Percentiles rank a stretch among this genome's conserved stretches.
phyloP scores from a whole-genome alignment of 2,113 vertebrate species.

The Rutilus rutilus region DNA sequence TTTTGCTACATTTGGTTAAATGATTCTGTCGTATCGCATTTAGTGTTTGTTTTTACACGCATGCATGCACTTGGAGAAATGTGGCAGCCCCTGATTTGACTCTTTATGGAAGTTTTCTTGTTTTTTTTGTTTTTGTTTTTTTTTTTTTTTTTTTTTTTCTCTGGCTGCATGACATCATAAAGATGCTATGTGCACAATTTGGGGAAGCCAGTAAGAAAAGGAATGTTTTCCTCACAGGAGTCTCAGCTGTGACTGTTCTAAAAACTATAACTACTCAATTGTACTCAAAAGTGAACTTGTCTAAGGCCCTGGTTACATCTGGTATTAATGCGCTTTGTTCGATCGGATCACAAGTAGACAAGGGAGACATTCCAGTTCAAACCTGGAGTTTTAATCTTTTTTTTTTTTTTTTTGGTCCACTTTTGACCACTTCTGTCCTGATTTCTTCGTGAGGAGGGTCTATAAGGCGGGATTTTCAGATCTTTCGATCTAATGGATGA shows the following conservation, averaged over 20 bases:
- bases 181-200: conserved; percentile 31
- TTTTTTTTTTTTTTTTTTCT: background rate
- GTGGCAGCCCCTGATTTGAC: background rate
- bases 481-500: too few species aligned
- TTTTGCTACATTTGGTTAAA: background rate
- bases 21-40: background rate
- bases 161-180: conserved; percentile 43
- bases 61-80: background rate
- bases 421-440: too few species aligned
- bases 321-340: too few species aligned
- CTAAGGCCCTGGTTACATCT: too few species aligned
- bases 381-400: too few species aligned
- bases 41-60: background rate
- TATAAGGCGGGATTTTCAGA: too few species aligned
- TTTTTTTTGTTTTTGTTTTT: background rate
- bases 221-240: background rate
- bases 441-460: too few species aligned
- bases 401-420: too few species aligned
- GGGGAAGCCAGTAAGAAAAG: conserved; percentile 40
- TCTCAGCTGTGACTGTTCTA: background rate
- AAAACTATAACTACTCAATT: background rate
- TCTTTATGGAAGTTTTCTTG: conserved; percentile 39
- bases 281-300: background rate
- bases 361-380: too few species aligned
- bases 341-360: too few species aligned